These are phyloP conservation scores for Nicator chloris DNA, from an alignment of 2,113 vertebrate genomes.

Conservation along the genomic window DNA sequence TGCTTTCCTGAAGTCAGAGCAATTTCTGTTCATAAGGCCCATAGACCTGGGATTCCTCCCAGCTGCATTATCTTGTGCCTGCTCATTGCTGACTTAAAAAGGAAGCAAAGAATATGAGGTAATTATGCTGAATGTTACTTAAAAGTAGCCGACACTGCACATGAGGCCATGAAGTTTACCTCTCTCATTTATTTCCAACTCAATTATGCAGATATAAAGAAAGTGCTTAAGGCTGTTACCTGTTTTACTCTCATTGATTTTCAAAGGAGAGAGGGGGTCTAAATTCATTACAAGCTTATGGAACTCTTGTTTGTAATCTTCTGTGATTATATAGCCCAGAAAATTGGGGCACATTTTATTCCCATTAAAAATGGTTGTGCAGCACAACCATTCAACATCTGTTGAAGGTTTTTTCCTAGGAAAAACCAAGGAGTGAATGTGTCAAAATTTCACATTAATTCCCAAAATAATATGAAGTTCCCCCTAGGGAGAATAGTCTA, in stretches of 20 bases:
- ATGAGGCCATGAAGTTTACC: neutral
- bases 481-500: neutral
- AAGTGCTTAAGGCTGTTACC: conserved; percentile 9
- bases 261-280: neutral
- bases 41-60: neutral
- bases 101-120: neutral
- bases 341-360: neutral
- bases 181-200: conserved; percentile 8
- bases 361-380: neutral
- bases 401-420: neutral
- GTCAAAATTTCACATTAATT: neutral
- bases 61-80: neutral
- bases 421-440: neutral
- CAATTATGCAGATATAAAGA: conserved; percentile 9
- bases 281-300: conserved; percentile 1
- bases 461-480: neutral
- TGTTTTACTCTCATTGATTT: conserved; percentile 17
- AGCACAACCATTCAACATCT: too few species aligned
- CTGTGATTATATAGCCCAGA: neutral
- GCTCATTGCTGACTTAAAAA: neutral
- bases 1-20: neutral
- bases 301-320: neutral
- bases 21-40: neutral
- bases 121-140: neutral
- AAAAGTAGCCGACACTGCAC: neutral